Percentiles rank a stretch among this genome's conserved stretches.
These are phyloP conservation scores for Coturnix japonica DNA, from an alignment of 2,113 vertebrate genomes.

Conservation along the genomic window DNA sequence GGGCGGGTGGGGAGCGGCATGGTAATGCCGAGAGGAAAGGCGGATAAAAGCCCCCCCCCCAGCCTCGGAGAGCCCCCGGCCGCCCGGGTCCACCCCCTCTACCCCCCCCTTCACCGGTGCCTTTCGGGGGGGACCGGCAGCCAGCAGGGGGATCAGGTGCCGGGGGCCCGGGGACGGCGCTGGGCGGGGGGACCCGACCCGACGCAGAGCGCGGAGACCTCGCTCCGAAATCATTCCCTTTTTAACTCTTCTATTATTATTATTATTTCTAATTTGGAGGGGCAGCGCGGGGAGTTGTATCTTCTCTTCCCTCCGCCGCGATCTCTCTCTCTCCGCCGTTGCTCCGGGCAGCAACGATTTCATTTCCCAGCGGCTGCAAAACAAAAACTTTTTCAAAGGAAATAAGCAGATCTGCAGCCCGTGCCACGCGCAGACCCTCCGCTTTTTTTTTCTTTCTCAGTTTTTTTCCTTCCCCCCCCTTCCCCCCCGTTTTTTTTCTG, in stretches of 20 bases:
- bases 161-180: slow-evolving; percentile 2
- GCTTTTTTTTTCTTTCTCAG: neutral
- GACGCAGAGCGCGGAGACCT: neutral
- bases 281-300: neutral
- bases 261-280: neutral
- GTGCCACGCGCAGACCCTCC: neutral
- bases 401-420: slow-evolving; percentile 3
- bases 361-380: slow-evolving; percentile 52
- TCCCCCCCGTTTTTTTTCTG: neutral
- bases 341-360: slow-evolving; percentile 35
- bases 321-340: neutral
- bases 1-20: slow-evolving; percentile 9
- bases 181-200: neutral
- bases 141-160: slow-evolving; percentile 63
- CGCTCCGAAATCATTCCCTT: neutral
- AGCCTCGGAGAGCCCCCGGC: neutral
- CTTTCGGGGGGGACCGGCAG: slow-evolving; percentile 26
- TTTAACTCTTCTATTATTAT: neutral
- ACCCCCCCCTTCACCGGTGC: neutral
- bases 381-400: slow-evolving; percentile 54
- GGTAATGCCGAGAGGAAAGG: neutral
- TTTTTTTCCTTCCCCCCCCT: neutral
- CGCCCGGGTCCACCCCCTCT: neutral
- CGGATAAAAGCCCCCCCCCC: neutral
- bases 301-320: neutral